Evolutionary conservation across 2,888 invertebrate genomes (phyloP), one percentile per base, ranked within the genome.

Genomic region (Minunthozetes semirufus): DNA sequence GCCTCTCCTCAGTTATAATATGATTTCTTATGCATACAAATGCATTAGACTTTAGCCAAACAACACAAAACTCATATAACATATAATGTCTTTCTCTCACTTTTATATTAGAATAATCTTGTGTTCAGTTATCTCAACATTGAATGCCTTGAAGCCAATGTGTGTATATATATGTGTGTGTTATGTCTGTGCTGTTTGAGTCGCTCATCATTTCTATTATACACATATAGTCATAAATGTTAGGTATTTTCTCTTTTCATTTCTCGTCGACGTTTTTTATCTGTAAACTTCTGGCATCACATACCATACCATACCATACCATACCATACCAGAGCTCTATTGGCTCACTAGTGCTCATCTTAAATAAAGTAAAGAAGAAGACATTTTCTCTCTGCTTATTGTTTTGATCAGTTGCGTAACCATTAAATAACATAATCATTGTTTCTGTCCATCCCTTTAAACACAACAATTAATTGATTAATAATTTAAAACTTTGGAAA

Each of bases 21-120:
- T 53, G 53, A 53, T 53, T 53, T 53, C 53, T 53, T 53, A 53
- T 53, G 53, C 53, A 53, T 53, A 53, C 53, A 53, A 53, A 53
- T 53, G 53, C 19, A 53, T 53, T 53, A 53, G 11, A 53, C n/a
- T 53, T 53, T 53, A n/a, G 19, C 53, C 53, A n/a, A 17, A 53
- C 17, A 53, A 11, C 53, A 11, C 53, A n/a, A n/a, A n/a, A n/a
- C n/a, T n/a, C n/a, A n/a, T n/a, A n/a, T n/a, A n/a, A 11, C n/a
- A 6, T 53, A 53, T 53, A 53, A 53, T 53, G 53, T 53, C n/a
- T 53, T 53, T 53, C 42, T 53, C 53, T 53, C 53, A 53, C 53
- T 11, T 53, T 53, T 53, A 19, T n/a, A 53, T 53, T 53, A 53
- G 53, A 53, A 19, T 17, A 53, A n/a, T 53, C n/a, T 53, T 6